Conservation (phyloP, 2,113 vertebrate genomes). For the Pardalotus punctatus region DNA sequence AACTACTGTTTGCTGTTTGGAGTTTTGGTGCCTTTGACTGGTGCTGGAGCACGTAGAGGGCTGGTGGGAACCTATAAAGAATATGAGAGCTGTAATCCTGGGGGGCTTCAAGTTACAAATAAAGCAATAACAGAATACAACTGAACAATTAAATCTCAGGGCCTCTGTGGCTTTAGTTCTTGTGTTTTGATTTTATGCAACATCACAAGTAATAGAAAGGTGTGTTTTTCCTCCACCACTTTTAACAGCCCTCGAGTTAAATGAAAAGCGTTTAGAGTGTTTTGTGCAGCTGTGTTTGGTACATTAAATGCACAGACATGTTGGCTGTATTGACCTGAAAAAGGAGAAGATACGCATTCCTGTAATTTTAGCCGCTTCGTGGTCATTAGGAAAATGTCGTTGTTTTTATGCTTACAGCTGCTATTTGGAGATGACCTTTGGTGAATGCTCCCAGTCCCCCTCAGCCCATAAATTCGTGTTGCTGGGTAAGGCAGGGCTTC, state of each 20-base stretch:
- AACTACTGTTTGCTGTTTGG: not conserved
- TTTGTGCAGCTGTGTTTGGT: conserved; percentile 13
- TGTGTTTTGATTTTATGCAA: conserved; percentile 45
- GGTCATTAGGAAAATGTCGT: conserved; percentile 31
- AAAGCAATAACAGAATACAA: conserved; percentile 38
- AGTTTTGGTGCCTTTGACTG: not conserved
- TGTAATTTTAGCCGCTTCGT: conserved; percentile 33
- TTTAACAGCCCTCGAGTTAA: conserved; percentile 32
- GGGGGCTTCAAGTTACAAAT: not conserved
- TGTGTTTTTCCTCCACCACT: not conserved
- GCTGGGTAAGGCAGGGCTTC: not conserved
- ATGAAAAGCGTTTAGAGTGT: not conserved
- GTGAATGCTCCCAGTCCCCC: not conserved
- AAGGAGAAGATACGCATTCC: not conserved
- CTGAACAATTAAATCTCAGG: conserved; percentile 48
- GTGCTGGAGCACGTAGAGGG: not conserved
- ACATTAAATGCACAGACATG: not conserved
- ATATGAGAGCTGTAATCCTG: not conserved
- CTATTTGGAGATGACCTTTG: conserved; percentile 18
- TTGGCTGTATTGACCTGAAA: conserved; percentile 5
- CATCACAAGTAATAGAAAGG: not conserved
- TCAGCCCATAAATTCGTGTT: not conserved
- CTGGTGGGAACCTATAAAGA: not conserved
- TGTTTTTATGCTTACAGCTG: not conserved
- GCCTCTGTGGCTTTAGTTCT: conserved; percentile 2